phyloP scores from a whole-genome alignment of 2,888 invertebrate genomes.

The Xiphydria camelus region DNA sequence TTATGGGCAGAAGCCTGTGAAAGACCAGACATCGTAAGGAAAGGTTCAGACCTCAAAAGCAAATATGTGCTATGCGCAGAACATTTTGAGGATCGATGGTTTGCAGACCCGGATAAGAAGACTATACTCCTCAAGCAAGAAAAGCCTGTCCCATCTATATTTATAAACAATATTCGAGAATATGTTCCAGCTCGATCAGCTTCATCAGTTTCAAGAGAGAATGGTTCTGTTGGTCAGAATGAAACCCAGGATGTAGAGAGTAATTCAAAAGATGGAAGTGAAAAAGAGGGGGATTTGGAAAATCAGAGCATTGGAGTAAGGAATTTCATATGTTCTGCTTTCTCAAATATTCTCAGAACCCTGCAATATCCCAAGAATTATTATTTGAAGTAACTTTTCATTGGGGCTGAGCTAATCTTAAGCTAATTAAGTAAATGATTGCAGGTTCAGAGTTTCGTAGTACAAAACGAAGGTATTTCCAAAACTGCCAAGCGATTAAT shows the following conservation, averaged over 20 bases:
- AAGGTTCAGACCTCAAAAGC: conserved; percentile 12
- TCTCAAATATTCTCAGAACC: too few species aligned
- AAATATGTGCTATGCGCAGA: conserved; percentile 21
- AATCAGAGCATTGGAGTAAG: too few species aligned
- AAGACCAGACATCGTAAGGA: conserved; percentile 6
- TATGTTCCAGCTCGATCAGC: neutral
- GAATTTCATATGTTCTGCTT: too few species aligned
- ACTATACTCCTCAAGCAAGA: conserved; percentile 12
- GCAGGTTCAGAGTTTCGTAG: too few species aligned
- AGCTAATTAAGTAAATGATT: too few species aligned
- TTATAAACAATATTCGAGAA: neutral
- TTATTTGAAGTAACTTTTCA: too few species aligned
- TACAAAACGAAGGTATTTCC: too few species aligned
- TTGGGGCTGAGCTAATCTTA: too few species aligned
- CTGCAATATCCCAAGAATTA: too few species aligned
- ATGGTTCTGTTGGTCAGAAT: neutral
- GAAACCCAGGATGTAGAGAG: neutral
- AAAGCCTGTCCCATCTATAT: neutral
- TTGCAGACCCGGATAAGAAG: conserved; percentile 19
- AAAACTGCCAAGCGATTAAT: too few species aligned
- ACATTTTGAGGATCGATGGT: conserved; percentile 23
- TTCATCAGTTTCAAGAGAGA: neutral
- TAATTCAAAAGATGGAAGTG: neutral
- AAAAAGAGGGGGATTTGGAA: too few species aligned
- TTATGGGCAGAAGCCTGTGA: conserved; percentile 3